These are phyloP conservation scores for Phoxinus phoxinus DNA, from an alignment of 2,113 vertebrate species.

Conservation along the genomic window DNA sequence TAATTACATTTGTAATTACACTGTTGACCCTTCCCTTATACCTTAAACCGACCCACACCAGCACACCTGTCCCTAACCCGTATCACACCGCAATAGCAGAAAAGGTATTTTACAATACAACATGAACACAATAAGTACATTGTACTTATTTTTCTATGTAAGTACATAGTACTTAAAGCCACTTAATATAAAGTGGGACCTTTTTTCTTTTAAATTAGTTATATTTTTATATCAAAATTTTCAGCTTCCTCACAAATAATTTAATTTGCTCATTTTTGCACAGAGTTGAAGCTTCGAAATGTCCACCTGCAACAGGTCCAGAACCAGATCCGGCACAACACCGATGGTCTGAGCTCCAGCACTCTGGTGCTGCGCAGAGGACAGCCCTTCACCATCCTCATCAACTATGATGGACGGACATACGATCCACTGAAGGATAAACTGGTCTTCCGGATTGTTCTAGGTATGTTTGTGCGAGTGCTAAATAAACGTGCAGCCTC, in stretches of 20 bases:
- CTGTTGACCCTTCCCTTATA: too few relatives aligned
- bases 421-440: slow-evolving; percentile 63
- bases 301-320: slow-evolving; percentile 61
- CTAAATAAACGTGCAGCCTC: too few relatives aligned
- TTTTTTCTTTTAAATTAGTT: background rate
- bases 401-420: slow-evolving; percentile 59
- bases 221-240: background rate
- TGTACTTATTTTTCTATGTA: too few relatives aligned
- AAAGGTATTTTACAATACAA: too few relatives aligned
- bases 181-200: too few relatives aligned
- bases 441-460: slow-evolving; percentile 62
- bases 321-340: slow-evolving; percentile 69
- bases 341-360: slow-evolving; percentile 63
- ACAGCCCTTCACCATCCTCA: slow-evolving; percentile 62
- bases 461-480: slow-evolving; percentile 62
- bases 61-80: too few relatives aligned
- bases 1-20: too few relatives aligned
- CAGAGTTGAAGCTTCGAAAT: slow-evolving; percentile 61
- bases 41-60: too few relatives aligned
- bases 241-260: background rate
- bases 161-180: too few relatives aligned
- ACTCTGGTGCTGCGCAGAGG: slow-evolving; percentile 76
- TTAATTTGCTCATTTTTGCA: slow-evolving; percentile 19
- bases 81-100: too few relatives aligned
- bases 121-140: too few relatives aligned